Evolutionary conservation across 2,113 vertebrate species (phyloP), one percentile per base, ranked within the genome.

Genomic region (Hoplias malabaricus): DNA sequence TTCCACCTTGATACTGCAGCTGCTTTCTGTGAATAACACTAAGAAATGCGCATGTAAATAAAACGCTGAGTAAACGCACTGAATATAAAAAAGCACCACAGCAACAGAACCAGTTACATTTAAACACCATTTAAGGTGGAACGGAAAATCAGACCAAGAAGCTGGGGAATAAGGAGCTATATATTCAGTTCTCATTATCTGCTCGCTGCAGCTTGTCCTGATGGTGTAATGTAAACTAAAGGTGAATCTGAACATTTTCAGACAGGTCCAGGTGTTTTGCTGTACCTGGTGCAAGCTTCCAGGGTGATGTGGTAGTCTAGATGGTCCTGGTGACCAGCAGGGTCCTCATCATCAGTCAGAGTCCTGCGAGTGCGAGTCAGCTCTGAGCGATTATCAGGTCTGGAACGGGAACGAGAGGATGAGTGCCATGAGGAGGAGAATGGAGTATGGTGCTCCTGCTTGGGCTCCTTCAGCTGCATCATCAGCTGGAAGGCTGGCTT

Each of bases 401-500:
- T 84, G 36, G 94, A 88, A 0, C 88, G 86, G 8, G 90, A 21
- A 54, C 88, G 50, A 36, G 78, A 48, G 7, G 82, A 2, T 9
- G 87, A 5, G 69, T 86, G 85, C 1, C 85, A 87, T 1, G 61
- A 81, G 61, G 53, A 83, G 19, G 68, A 80, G 12, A 77, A 69
- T 36, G 87, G 82, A 3, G 0, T 80, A 40, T 86, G 89, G 54
- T 84, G 88, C 80, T 92, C 90, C 14, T 90, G 84, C 73, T 90
- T 87, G 0, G 94, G 94, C 79, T 98, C 96, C 83, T 93, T 94
- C 79, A 98, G 90, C 77, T 88, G 92, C 68, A 98, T 92, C 36
- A 93, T 90, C 10, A 98, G 94, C 87, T 96, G 95, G 89, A 98
- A 98, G 56, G 96, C 95, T 19, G 95, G 94, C 69, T 96, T 97